Percentiles rank a stretch among this genome's conserved stretches.
Conservation (phyloP, 2,113 vertebrate species). For the Corvus cornix region DNA sequence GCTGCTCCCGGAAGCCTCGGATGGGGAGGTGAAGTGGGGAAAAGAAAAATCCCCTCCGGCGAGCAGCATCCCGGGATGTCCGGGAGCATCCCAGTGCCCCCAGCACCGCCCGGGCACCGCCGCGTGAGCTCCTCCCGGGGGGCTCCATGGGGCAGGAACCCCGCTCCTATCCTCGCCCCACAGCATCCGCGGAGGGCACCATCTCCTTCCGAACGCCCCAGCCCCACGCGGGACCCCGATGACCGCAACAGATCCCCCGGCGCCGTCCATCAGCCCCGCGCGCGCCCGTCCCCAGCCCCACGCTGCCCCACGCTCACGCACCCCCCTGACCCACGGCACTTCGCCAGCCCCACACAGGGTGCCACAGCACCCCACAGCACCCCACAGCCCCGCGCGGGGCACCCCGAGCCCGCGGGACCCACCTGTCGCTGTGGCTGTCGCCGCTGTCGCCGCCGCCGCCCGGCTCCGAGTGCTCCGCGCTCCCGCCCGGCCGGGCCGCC, state of each 20-base stretch:
- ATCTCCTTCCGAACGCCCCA: background rate
- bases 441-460: too few species aligned
- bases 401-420: too few species aligned
- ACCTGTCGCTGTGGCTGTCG: too few species aligned
- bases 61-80: background rate
- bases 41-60: background rate
- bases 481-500: too few species aligned
- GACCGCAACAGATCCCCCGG: background rate
- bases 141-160: fast-evolving
- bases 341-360: background rate
- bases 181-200: fast-evolving
- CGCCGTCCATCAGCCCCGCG: background rate
- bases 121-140: fast-evolving
- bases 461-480: too few species aligned
- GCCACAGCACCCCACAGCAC: fast-evolving
- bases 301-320: background rate
- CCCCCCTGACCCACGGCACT: fast-evolving
- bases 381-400: background rate
- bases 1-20: background rate
- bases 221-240: background rate
- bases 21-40: background rate
- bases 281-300: background rate
- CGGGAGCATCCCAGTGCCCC: background rate
- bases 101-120: background rate
- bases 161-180: background rate